Conservation (phyloP, 1,140 invertebrate genomes). For the Hypsibius dujardini region DNA sequence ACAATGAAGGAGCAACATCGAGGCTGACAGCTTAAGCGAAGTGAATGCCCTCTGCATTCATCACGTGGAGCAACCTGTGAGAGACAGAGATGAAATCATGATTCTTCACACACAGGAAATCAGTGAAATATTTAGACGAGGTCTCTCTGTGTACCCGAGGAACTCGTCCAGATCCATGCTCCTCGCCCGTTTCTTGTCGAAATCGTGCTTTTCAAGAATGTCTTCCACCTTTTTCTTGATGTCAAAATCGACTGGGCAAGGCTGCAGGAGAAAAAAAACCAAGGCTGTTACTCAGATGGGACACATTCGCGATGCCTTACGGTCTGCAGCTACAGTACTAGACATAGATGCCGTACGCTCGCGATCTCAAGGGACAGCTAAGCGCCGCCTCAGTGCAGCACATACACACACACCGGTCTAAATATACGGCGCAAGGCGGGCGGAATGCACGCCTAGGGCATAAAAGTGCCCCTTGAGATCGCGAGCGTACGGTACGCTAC, state of each 20-base stretch:
- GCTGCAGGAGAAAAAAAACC: slow-evolving; percentile 40
- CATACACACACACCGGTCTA: neutral
- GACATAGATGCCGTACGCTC: too few relatives aligned
- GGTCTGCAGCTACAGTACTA: too few relatives aligned
- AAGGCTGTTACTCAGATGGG: neutral
- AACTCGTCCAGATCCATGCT: slow-evolving; percentile 95
- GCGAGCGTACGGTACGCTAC: neutral
- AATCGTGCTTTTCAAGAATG: slow-evolving; percentile 46
- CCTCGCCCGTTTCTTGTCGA: slow-evolving; percentile 62
- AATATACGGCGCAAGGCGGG: slow-evolving; percentile 8
- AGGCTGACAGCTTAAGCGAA: slow-evolving; percentile 43
- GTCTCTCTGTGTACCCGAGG: slow-evolving; percentile 43
- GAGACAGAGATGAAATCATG: slow-evolving; percentile 26
- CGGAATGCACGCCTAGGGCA: slow-evolving; percentile 2
- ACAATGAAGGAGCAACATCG: neutral
- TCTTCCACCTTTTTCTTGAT: slow-evolving; percentile 64
- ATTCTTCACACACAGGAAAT: neutral
- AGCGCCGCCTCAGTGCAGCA: neutral
- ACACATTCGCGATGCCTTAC: too few relatives aligned
- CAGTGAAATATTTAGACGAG: slow-evolving; percentile 18
- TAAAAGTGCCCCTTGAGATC: neutral
- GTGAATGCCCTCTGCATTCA: slow-evolving; percentile 74
- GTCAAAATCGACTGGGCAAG: slow-evolving; percentile 57
- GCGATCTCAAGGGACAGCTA: too few relatives aligned
- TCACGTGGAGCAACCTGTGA: slow-evolving; percentile 57